Percentiles rank a stretch among this genome's conserved stretches.
phyloP scores from a whole-genome alignment of 2,888 invertebrate genomes.

The Folsomia candida region DNA sequence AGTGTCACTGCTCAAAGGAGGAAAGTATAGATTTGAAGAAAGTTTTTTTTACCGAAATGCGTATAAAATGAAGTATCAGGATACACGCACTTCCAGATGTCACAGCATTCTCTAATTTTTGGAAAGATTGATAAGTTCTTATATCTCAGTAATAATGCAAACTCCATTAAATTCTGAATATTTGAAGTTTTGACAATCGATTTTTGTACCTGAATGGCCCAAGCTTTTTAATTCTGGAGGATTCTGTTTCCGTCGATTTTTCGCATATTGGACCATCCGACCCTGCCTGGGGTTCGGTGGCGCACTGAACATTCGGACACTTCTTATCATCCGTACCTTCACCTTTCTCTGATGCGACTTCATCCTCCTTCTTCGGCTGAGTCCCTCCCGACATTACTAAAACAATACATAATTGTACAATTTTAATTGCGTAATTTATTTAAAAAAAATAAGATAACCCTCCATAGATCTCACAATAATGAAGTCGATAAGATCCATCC shows the following conservation, averaged over 20 bases:
- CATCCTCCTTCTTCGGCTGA: conserved; percentile 10
- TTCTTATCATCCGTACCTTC: conserved; percentile 1
- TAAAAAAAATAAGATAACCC: not conserved
- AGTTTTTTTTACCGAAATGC: conserved; percentile 10
- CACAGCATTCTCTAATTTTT: conserved; percentile 24
- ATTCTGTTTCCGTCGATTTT: not conserved
- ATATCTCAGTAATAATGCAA: too few relatives aligned
- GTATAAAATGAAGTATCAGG: not conserved
- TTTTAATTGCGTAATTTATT: not conserved
- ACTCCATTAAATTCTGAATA: too few relatives aligned
- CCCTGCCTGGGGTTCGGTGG: conserved; percentile 1
- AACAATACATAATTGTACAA: not conserved
- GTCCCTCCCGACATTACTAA: conserved; percentile 18
- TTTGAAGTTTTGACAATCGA: too few relatives aligned
- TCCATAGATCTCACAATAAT: conserved; percentile 24
- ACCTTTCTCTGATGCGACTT: conserved; percentile 20
- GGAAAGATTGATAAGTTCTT: too few relatives aligned
- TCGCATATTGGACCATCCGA: not conserved
- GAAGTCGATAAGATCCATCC: conserved; percentile 16
- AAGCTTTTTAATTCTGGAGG: conserved; percentile 6
- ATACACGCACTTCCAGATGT: conserved; percentile 15
- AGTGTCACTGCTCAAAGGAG: too few relatives aligned
- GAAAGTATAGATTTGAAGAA: too few relatives aligned
- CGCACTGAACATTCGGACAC: conserved; percentile 24
- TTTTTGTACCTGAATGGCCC: too few relatives aligned